Base-by-base conservation (phyloP, 2,888 invertebrate species). In the Geotrupes spiniger region DNA sequence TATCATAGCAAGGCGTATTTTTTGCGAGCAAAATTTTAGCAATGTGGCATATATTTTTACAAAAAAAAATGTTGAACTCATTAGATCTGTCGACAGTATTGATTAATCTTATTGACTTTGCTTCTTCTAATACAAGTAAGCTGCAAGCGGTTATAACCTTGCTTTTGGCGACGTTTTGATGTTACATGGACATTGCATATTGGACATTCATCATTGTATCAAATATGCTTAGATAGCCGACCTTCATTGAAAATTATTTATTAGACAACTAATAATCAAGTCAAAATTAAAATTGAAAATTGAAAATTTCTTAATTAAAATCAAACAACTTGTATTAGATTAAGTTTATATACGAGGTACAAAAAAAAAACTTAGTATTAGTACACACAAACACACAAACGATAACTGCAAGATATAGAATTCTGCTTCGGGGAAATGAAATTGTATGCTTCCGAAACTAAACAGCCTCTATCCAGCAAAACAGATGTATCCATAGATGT, bases 1-100 rank as follows among this genome's bases (percentile, higher is more conserved):
- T 38, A 38, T 28, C 2, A 44, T 46, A 52, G 27, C 38, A 29
- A 43, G 50, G 16, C 42, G 43, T 64, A 64, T 62, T 63, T 61
- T 63, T 63, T 63, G 21, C 21, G 21, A 21, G 21, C 21, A 21
- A 21, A 21, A 33, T 33, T 33, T 33, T 33, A n/a, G n/a, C n/a
- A n/a, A 12, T 31, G 46, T 31, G 39, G 39, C 40, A 46, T 46
- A 46, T 46, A 46, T 46, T 46, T 46, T 46, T 46, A 46, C 46
- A 40, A 46, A 33, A 26, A 36, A 33, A 29, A 39, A 46, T 21
- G 17, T 25, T 26, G n/a, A n/a, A 36, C 28, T 29, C 15, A 26
- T 36, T 27, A 36, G 21, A 36, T 15, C 36, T 36, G 25, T 37
- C 36, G 37, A n/a, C n/a, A 43, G 36, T 43, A 36, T 36, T 36